A percentile compares a stretch with the other conserved stretches of the same genome.
phyloP scores from a whole-genome alignment of 1,140 invertebrate genomes.

The Aphaenogaster ashmeadi region DNA sequence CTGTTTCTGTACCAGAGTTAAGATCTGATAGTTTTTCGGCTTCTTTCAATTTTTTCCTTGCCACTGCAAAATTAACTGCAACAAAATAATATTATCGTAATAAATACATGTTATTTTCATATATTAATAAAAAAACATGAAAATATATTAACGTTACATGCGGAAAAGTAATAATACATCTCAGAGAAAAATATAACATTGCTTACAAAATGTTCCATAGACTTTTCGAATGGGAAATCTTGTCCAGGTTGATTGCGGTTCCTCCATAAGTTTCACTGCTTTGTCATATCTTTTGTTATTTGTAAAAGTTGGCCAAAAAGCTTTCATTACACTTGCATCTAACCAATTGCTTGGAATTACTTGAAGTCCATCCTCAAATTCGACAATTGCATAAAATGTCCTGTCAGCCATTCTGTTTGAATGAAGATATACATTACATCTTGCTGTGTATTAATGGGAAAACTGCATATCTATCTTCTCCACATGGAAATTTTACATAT shows the following conservation, averaged over 20 bases:
- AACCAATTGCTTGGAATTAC: constrained; percentile 8
- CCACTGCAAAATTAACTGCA: background rate
- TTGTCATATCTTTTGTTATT: background rate
- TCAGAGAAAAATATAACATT: background rate
- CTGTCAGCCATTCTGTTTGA: background rate
- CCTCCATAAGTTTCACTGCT: background rate
- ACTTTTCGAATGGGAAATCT: background rate
- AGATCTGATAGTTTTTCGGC: too few relatives aligned
- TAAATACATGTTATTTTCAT: constrained; percentile 2
- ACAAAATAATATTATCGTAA: background rate
- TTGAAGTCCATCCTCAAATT: constrained; percentile 19
- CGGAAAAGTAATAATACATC: background rate
- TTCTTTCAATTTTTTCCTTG: background rate
- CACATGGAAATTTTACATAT: constrained; percentile 8
- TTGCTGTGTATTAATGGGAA: constrained; percentile 18
- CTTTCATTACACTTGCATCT: background rate
- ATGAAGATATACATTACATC: background rate
- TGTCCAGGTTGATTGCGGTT: background rate
- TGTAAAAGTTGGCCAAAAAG: constrained; percentile 1
- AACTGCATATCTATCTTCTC: constrained; percentile 8
- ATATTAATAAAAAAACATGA: background rate
- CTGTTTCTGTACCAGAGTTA: too few relatives aligned
- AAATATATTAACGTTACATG: background rate
- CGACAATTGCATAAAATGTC: background rate
- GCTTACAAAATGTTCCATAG: background rate